phyloP scores from a whole-genome alignment of 2,888 invertebrate genomes.

The Osedax frankpressi region DNA sequence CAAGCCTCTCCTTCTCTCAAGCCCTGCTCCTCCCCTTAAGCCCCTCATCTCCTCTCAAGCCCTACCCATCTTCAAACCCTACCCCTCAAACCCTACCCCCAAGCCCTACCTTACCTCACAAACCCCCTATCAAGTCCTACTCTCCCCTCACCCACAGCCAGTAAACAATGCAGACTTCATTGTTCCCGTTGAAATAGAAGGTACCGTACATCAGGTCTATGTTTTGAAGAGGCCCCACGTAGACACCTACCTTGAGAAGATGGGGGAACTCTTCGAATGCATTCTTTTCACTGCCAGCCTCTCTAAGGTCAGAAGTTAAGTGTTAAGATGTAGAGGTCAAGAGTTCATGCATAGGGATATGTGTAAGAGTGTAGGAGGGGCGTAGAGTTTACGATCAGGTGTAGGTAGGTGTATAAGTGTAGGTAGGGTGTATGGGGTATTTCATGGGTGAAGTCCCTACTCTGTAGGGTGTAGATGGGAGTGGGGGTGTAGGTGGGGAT shows the following conservation, averaged over 20 bases:
- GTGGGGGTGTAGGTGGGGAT: no score
- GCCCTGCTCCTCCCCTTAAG: not conserved
- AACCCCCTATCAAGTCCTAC: not conserved
- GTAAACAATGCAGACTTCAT: conserved; percentile 99
- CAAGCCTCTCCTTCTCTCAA: no score
- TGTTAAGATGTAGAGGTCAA: no score
- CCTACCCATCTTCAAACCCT: not conserved
- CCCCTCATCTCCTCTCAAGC: not conserved
- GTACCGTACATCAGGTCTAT: conserved; percentile 89
- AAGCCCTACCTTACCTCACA: not conserved
- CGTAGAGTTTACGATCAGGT: no score
- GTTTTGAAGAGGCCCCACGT: conserved; percentile 97
- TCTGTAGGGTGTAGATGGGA: no score
- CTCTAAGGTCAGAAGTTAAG: conserved; percentile 60
- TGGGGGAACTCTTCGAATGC: conserved; percentile 97
- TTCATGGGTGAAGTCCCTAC: no score
- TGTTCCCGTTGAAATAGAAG: conserved; percentile 98
- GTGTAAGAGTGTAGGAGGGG: not conserved
- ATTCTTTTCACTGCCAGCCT: conserved; percentile 96
- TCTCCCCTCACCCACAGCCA: conserved; percentile 55
- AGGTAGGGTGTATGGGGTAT: no score
- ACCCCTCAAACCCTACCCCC: not conserved
- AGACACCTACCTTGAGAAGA: conserved; percentile 90
- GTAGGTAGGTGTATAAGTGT: no score
- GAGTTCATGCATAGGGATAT: not conserved